Percentiles rank a stretch among this genome's conserved stretches.
phyloP scores from a whole-genome alignment of 2,797 vertebrate genomes.

The Tinamus major region DNA sequence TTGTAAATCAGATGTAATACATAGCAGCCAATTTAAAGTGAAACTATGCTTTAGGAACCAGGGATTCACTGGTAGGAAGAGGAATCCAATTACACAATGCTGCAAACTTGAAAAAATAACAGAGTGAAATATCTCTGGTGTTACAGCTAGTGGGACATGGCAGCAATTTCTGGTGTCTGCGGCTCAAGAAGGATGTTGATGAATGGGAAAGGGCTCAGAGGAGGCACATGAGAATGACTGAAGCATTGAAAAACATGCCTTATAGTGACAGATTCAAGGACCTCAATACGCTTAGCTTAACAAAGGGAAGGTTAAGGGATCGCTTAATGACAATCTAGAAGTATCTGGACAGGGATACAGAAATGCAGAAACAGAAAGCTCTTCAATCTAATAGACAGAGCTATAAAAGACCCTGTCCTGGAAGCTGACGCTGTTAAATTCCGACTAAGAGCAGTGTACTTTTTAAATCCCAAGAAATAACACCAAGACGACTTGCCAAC shows the following conservation, averaged over 20 bases:
- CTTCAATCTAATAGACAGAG: conserved; percentile 68
- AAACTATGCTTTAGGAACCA: not conserved
- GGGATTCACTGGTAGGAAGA: not conserved
- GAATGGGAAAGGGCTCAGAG: conserved; percentile 50
- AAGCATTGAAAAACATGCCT: conserved; percentile 64
- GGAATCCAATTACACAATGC: not conserved
- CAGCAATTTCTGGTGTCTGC: conserved; percentile 50
- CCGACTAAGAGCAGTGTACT: not conserved
- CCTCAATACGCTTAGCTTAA: conserved; percentile 69
- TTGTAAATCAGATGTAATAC: not conserved
- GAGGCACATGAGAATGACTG: conserved; percentile 48
- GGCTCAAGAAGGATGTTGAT: conserved; percentile 40
- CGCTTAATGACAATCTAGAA: conserved; percentile 65
- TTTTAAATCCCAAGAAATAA: not conserved
- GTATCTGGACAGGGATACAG: conserved; percentile 48
- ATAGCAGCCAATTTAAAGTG: rapidly evolving
- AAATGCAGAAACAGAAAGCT: conserved; percentile 39
- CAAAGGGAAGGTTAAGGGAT: conserved; percentile 69
- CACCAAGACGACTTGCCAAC: not conserved
- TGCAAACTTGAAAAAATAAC: not conserved
- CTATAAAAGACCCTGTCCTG: conserved; percentile 52
- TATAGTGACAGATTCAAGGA: conserved; percentile 73
- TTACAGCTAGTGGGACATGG: conserved; percentile 42
- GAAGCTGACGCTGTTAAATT: conserved; percentile 56
- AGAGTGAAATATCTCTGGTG: conserved; percentile 34